Percentiles rank a stretch among this genome's conserved stretches.
Conservation (phyloP, 2,797 vertebrate species). For the Loris lydekkerianus region DNA sequence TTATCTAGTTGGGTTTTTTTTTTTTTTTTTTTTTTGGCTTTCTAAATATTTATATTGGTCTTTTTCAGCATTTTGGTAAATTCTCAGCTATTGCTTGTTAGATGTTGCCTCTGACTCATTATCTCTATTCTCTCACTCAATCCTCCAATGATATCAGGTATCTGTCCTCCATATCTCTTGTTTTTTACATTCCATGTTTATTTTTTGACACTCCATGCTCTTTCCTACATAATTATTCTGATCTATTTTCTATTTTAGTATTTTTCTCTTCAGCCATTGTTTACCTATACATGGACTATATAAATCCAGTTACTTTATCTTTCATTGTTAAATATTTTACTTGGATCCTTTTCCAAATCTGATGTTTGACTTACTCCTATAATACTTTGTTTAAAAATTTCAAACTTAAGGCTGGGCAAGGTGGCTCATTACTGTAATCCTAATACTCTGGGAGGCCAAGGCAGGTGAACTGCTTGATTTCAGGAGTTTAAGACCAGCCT, state of each 20-base stretch:
- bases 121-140: neutral
- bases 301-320: neutral
- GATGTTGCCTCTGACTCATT: neutral
- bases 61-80: neutral
- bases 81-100: constrained; percentile 1
- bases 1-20: neutral
- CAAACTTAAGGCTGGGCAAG: neutral
- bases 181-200: neutral
- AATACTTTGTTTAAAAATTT: neutral
- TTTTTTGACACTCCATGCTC: neutral
- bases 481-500: too few species aligned
- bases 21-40: neutral
- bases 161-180: neutral
- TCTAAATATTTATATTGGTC: neutral
- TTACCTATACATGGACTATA: neutral
- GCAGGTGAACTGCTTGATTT: too few species aligned
- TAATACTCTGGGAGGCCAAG: too few species aligned
- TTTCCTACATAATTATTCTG: neutral
- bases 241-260: neutral
- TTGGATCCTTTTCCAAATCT: neutral
- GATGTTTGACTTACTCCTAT: neutral
- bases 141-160: neutral
- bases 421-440: too few species aligned
- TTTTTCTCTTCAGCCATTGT: neutral
- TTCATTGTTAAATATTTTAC: neutral